phyloP scores from a whole-genome alignment of 2,113 vertebrate species.

The Chrysochloris asiatica region DNA sequence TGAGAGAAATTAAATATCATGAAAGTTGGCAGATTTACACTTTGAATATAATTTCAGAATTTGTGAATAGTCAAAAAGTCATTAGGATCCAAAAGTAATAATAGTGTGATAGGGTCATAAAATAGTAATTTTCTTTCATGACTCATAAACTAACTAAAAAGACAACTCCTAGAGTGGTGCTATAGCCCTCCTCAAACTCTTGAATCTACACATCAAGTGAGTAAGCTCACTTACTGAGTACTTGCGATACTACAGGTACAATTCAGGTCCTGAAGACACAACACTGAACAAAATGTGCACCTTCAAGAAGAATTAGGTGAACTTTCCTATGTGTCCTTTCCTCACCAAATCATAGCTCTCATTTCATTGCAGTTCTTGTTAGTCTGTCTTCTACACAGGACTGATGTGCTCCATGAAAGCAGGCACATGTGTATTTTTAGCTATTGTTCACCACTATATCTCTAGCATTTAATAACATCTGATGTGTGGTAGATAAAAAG shows the following conservation, averaged over 20 bases:
- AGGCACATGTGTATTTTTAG: background rate
- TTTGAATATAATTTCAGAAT: constrained; percentile 14
- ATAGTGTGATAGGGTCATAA: background rate
- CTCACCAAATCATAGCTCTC: background rate
- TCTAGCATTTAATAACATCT: background rate
- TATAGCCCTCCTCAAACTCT: background rate
- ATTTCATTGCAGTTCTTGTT: background rate
- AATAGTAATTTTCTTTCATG: background rate
- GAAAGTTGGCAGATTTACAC: background rate
- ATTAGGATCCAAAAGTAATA: background rate
- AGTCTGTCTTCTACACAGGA: background rate
- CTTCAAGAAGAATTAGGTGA: background rate
- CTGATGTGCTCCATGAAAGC: background rate
- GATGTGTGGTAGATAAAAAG: background rate
- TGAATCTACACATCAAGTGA: background rate
- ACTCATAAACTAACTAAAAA: constrained; percentile 12
- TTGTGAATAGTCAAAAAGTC: background rate
- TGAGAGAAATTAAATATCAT: background rate
- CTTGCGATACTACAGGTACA: background rate
- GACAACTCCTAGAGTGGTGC: background rate
- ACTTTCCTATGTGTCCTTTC: background rate
- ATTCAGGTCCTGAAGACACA: background rate
- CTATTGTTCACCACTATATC: background rate
- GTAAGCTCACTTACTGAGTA: background rate
- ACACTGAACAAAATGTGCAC: background rate